Percentiles rank a stretch among this genome's conserved stretches.
These are phyloP conservation scores for Pelecanus crispus DNA, from an alignment of 2,113 vertebrate species.

Conservation along the genomic window DNA sequence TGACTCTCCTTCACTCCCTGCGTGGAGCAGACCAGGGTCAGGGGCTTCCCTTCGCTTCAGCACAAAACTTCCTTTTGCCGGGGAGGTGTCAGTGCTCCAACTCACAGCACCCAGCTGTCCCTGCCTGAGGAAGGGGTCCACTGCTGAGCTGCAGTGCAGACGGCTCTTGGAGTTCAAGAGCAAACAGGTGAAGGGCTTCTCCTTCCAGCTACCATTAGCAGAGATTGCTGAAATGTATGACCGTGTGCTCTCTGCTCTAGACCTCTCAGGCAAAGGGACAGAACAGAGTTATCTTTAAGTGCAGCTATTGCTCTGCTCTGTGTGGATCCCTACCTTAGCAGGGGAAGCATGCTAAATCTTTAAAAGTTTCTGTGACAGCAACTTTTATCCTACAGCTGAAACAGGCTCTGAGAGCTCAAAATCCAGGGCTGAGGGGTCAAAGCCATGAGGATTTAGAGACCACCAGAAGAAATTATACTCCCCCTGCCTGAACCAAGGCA, in stretches of 20 bases:
- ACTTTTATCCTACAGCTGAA: background rate
- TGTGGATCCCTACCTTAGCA: background rate
- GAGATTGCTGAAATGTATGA: background rate
- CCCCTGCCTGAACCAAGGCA: background rate
- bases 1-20: fast-evolving
- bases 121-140: background rate
- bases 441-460: background rate
- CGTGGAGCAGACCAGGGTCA: fast-evolving
- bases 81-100: background rate
- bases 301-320: background rate
- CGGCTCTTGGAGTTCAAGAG: background rate
- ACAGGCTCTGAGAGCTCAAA: background rate
- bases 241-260: fast-evolving
- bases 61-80: background rate
- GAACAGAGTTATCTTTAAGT: background rate
- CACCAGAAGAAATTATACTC: fast-evolving
- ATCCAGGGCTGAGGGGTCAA: background rate
- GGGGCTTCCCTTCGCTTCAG: background rate
- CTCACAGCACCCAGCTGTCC: fast-evolving
- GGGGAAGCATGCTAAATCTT: background rate
- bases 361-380: background rate
- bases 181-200: background rate
- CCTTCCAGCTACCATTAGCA: background rate
- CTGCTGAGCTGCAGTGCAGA: background rate
- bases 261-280: fast-evolving